phyloP scores from a whole-genome alignment of 2,797 vertebrate genomes.

The Neostethus bicornis region DNA sequence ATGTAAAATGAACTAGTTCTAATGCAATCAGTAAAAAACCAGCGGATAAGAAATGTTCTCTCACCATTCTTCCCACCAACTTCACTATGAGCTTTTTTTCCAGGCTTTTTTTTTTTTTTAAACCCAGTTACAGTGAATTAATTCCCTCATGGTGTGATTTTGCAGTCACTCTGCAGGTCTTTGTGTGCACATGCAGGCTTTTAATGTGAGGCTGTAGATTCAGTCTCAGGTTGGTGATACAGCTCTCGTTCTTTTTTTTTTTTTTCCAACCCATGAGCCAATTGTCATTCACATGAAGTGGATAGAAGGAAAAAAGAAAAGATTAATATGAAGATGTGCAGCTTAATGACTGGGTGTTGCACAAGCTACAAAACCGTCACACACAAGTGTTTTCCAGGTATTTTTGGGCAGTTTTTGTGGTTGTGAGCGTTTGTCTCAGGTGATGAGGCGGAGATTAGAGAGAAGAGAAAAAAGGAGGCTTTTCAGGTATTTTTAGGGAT shows the following conservation, averaged over 20 bases:
- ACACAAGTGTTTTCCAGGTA: not conserved
- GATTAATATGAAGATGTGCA: constrained; percentile 29
- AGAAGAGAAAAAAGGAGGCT: constrained; percentile 16
- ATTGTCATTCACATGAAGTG: constrained; percentile 41
- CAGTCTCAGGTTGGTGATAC: constrained; percentile 51
- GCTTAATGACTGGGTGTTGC: constrained; percentile 17
- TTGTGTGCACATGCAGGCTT: constrained; percentile 12
- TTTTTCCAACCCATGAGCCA: constrained; percentile 17
- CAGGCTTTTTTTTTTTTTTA: constrained; percentile 42
- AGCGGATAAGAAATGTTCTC: constrained; percentile 34
- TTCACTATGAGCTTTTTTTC: constrained; percentile 1
- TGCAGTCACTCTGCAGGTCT: constrained; percentile 4
- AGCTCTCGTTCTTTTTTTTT: constrained; percentile 29
- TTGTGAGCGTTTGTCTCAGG: constrained; percentile 19
- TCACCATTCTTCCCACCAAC: too few relatives aligned
- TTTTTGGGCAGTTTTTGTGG: constrained; percentile 13
- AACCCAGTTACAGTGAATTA: constrained; percentile 8
- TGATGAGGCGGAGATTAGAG: constrained; percentile 36
- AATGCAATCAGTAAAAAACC: not conserved
- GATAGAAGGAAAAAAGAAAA: constrained; percentile 14
- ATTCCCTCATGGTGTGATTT: constrained; percentile 43
- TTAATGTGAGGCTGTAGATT: constrained; percentile 21
- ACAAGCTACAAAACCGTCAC: constrained; percentile 17
- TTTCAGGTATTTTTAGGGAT: constrained; percentile 53
- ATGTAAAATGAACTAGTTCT: too few relatives aligned